These are phyloP conservation scores for Phyllostomus discolor DNA, from an alignment of 2,113 vertebrate species.

Conservation along the genomic window DNA sequence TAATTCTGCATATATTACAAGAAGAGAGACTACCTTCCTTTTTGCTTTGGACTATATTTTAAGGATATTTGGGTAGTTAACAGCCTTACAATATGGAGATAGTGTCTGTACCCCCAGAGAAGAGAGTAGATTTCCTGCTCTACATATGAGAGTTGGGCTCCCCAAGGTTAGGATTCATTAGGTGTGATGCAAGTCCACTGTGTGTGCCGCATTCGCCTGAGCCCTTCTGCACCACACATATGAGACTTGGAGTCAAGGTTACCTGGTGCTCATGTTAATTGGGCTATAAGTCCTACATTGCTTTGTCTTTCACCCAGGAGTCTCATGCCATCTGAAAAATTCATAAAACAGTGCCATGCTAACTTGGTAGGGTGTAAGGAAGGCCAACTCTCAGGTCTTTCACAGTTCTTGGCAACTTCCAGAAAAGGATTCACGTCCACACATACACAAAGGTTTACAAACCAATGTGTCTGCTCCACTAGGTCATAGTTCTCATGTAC, in stretches of 20 bases:
- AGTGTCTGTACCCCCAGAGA: not conserved
- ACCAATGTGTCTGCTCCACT: not conserved
- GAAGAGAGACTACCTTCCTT: not conserved
- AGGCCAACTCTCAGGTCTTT: not conserved
- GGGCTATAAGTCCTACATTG: not conserved
- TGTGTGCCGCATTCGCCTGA: not conserved
- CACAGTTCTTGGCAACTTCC: not conserved
- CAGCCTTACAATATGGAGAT: not conserved
- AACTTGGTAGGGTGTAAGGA: not conserved
- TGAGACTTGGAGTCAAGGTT: not conserved
- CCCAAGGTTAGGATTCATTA: not conserved
- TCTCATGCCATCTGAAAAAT: not conserved
- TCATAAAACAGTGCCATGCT: not conserved
- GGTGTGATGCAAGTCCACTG: accelerated
- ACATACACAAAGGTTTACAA: not conserved
- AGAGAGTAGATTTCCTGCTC: not conserved
- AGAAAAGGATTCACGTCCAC: not conserved
- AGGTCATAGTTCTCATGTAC: not conserved
- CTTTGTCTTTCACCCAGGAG: not conserved
- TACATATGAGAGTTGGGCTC: not conserved
- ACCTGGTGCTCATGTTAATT: not conserved
- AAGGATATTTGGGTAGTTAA: not conserved
- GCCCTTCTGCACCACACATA: no score
- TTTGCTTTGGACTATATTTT: not conserved
- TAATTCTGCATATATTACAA: not conserved